Base-by-base conservation (phyloP, 2,113 vertebrate genomes). In the Carassius auratus region DNA sequence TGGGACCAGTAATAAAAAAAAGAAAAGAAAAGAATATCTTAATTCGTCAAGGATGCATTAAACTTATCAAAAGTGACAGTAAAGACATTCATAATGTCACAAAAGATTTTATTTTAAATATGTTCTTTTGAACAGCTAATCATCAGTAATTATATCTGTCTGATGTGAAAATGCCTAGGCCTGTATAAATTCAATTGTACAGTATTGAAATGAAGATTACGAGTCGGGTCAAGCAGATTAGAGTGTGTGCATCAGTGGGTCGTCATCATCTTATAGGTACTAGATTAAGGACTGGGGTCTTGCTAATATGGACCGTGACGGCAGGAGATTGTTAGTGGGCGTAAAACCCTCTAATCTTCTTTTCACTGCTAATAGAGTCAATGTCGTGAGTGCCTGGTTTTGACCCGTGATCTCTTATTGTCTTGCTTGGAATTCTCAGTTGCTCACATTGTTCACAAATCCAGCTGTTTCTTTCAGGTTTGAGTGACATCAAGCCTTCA, bases 291-390 rank as follows among this genome's bases (percentile, higher is more conserved):
- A 59, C 57, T 10, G 30, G 59, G 62, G 55, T 30, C 33, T 45
- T 5, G 36, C 8, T 69, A 57, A 38, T 77, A 55, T 30, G 38
- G 19, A 77, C 64, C 19, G 76, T 38, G 76, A 76, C 9, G 10
- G 26, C 79, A 17, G 33, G 45, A 13, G 45, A 66, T 26, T 80
- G 33, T 73, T 77, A 38, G 19, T 55, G 23, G 9, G 61, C 2
- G 7, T 76, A 69, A 83, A 38, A 38, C 26, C 52, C 76, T 36
- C 9, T 83, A 71, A 85, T 87, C 77, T 69, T 64, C 66, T 75
- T 62, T 84, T 57, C 81, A 81, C 38, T 8, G n/a, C 62, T 71
- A 45, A 42, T 48, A 52, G 48, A 71, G 23, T 50, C 3, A 1
- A 13, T 66, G 38, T 52, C 8, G 2, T 21, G 62, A 17, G 26